Percentiles rank a stretch among this genome's conserved stretches.
Conservation (phyloP, 2,888 invertebrate species). For the Quadriops clusia region DNA sequence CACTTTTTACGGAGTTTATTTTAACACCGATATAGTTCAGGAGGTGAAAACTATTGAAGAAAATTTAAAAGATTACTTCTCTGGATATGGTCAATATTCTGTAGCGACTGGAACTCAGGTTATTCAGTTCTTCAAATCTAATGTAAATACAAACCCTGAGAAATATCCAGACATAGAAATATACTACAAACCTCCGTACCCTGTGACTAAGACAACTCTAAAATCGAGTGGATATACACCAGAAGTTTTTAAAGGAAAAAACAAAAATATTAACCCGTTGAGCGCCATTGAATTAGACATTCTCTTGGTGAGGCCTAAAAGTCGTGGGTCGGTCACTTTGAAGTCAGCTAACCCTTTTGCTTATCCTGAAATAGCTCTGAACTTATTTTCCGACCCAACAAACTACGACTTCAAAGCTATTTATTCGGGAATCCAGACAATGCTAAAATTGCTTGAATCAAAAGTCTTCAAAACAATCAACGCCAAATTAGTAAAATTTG, state of each 20-base stretch:
- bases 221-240: no score
- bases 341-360: slow-evolving; percentile 23
- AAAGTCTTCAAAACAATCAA: slow-evolving; percentile 48
- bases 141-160: slow-evolving; percentile 3
- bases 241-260: no score
- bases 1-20: slow-evolving; percentile 18
- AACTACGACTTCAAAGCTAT: slow-evolving; percentile 55
- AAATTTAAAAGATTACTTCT: slow-evolving; percentile 16
- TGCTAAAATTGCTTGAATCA: slow-evolving; percentile 30
- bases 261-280: no score
- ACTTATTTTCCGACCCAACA: slow-evolving; percentile 20
- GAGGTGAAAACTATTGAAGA: slow-evolving; percentile 6
- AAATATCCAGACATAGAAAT: slow-evolving; percentile 16
- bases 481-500: slow-evolving; percentile 40
- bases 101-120: slow-evolving; percentile 13
- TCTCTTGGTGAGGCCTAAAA: slow-evolving; percentile 23
- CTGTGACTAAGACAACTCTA: no score
- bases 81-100: slow-evolving; percentile 17
- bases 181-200: no score
- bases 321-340: slow-evolving; percentile 21
- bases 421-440: slow-evolving; percentile 42
- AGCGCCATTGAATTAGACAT: slow-evolving; percentile 16
- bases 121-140: slow-evolving; percentile 10
- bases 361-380: slow-evolving; percentile 23
- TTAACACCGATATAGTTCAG: slow-evolving; percentile 13